Evolutionary conservation across 2,113 vertebrate species (phyloP), one percentile per base, ranked within the genome.

Genomic region (Lampris megalopsis): DNA sequence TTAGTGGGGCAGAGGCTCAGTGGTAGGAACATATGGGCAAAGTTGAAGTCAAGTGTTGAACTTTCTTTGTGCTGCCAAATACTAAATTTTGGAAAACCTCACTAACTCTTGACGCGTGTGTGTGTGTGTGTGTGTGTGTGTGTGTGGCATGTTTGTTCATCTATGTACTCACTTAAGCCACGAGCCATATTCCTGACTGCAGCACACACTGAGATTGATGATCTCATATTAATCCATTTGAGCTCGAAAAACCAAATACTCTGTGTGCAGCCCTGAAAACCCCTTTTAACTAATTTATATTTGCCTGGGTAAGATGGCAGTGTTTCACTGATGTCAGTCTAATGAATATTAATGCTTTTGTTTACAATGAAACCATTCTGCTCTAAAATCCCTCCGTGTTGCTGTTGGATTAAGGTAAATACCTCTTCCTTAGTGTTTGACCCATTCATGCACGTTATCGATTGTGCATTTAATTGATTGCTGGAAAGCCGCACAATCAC

Each of bases 1-100:
- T 79, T 57, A 80, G 50, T 77, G 63, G 75, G 77, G 11, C 68
- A 59, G 71, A 82, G 80, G 82, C 60, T 48, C 63, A 45, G 48
- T 36, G 41, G 47, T 6, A 43, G 40, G 41, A 60, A 50, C 9
- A 45, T 56, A 73, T 36, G 52, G 37, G 10, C 50, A 53, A 53
- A 7, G n/a, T 11, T 42, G 38, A 62, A 24, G 24, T 11, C 40
- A 62, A 10, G 59, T 43, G 3, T 5, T 36, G 1, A 13, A 9
- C 54, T 50, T 9, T 45, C 24, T 11, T 48, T 6, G 8, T 41
- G 41, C 9, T 63, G 37, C 8, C 7, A 3, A 38, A 0, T 43
- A n/a, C 11, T 56, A n/a, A 24, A 24, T 24, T 24, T 24, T 24
- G 24, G 24, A 24, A 24, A 24, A 24, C 24, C 24, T 24, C 24